Percentiles rank a stretch among this genome's conserved stretches.
phyloP scores from a whole-genome alignment of 1,140 invertebrate genomes.

The Aplysia californica region DNA sequence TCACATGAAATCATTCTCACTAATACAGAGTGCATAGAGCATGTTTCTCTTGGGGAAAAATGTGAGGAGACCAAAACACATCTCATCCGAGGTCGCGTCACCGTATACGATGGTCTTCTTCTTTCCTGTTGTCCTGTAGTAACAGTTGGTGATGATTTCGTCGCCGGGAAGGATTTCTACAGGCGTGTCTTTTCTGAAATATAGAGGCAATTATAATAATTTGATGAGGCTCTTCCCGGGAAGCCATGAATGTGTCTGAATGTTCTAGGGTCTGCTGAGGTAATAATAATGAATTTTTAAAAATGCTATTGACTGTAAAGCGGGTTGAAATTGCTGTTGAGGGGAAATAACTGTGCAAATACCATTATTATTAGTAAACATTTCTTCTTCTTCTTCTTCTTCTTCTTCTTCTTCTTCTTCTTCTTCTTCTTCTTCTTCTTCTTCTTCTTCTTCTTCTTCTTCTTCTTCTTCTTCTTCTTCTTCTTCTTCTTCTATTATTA shows the following conservation, averaged over 20 bases:
- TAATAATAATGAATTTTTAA: no score
- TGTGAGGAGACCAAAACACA: constrained; percentile 27
- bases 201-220: no score
- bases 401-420: not conserved
- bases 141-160: constrained; percentile 18
- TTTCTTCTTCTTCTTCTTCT: not conserved
- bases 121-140: not conserved
- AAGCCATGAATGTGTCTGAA: no score
- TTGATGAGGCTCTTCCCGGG: no score
- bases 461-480: not conserved
- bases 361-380: not conserved
- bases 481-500: constrained; percentile 1
- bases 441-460: not conserved
- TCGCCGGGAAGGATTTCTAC: constrained; percentile 20
- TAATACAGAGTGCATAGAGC: not conserved
- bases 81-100: constrained; percentile 25
- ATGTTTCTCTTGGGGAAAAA: constrained; percentile 31
- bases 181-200: no score
- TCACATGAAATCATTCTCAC: not conserved
- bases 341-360: no score
- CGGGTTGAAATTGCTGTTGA: no score
- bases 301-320: no score
- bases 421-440: not conserved
- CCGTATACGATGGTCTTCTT: constrained; percentile 9
- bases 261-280: no score